Conservation (phyloP, 2,888 invertebrate genomes). For the Caenorhabditis auriculariae region DNA sequence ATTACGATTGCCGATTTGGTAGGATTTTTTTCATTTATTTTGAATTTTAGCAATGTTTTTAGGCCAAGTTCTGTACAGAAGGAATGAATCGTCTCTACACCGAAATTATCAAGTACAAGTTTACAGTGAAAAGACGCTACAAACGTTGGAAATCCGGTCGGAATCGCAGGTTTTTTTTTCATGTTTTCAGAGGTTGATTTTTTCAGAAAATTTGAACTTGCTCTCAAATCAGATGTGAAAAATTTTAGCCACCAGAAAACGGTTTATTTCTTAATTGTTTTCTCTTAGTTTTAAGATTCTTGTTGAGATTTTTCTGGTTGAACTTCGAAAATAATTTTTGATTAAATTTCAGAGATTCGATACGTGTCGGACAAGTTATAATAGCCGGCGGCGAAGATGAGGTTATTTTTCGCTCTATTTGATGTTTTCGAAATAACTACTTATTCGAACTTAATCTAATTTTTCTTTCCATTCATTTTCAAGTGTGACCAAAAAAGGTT, state of each 20-base stretch:
- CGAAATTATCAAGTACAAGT: slow-evolving; percentile 57
- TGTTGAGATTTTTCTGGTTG: too few species aligned
- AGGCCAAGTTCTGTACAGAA: slow-evolving; percentile 63
- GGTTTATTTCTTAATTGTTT: too few species aligned
- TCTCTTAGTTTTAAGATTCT: too few species aligned
- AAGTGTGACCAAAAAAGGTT: too few species aligned
- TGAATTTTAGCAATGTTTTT: too few species aligned
- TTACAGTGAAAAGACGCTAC: slow-evolving; percentile 40
- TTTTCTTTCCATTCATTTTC: too few species aligned
- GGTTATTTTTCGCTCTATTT: slow-evolving; percentile 13
- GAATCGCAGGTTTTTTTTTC: slow-evolving; percentile 39
- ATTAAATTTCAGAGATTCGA: slow-evolving; percentile 23
- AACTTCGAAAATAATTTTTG: background rate
- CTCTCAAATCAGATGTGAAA: too few species aligned
- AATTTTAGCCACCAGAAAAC: too few species aligned
- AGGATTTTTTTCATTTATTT: background rate
- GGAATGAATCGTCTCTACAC: slow-evolving; percentile 59
- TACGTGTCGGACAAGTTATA: slow-evolving; percentile 50
- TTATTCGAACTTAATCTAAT: too few species aligned
- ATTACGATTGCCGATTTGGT: slow-evolving; percentile 61
- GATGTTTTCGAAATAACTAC: too few species aligned
- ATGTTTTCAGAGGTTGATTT: too few species aligned
- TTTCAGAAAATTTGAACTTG: too few species aligned
- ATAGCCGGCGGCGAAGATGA: slow-evolving; percentile 62
- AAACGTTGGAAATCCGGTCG: slow-evolving; percentile 47